Conservation (phyloP, 2,113 vertebrate genomes). For the Phalacrocorax aristotelis region DNA sequence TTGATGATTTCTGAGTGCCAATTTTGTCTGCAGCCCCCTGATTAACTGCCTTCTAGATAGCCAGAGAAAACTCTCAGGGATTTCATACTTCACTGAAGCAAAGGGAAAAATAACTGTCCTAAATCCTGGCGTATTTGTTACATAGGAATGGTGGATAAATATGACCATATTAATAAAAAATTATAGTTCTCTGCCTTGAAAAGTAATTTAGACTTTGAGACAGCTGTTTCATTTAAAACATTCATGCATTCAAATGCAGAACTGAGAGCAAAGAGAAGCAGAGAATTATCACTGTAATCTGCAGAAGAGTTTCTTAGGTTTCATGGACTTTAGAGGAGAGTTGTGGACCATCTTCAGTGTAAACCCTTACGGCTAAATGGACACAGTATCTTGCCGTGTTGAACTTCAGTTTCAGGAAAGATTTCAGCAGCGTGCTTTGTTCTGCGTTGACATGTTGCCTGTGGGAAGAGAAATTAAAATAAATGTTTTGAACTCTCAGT, state of each 20-base stretch:
- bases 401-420: neutral
- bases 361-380: neutral
- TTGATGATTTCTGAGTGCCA: neutral
- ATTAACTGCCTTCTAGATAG: neutral
- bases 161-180: neutral
- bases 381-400: neutral
- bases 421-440: neutral
- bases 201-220: conserved; percentile 12
- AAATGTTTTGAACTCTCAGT: neutral
- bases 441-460: neutral
- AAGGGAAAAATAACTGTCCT: neutral
- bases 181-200: neutral
- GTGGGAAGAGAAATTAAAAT: neutral
- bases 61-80: neutral
- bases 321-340: neutral
- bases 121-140: neutral
- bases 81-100: neutral
- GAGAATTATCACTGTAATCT: neutral
- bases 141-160: neutral
- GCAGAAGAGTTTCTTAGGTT: neutral
- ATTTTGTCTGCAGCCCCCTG: neutral
- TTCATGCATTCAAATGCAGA: neutral
- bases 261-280: neutral
- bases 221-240: conserved; percentile 11
- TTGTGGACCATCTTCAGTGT: neutral